Evolutionary conservation across 2,113 vertebrate genomes (phyloP), one percentile per base, ranked within the genome.

Genomic region (Triplophysa siluroides): DNA sequence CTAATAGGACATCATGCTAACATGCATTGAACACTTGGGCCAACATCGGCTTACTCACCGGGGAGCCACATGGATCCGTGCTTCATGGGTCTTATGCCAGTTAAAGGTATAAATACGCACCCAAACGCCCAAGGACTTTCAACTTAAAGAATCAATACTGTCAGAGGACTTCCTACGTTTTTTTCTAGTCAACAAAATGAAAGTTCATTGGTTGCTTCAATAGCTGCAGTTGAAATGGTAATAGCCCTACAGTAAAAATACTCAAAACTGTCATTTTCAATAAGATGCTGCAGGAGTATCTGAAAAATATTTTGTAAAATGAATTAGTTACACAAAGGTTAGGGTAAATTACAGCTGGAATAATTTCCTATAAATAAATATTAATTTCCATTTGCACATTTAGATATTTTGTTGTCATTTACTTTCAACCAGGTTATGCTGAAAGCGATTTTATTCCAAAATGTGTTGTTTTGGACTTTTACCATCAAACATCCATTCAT

Each of bases 1-100:
- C 61, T 29, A 54, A 56, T 26, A 26, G 23, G 61, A 12, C 64
- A 14, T 18, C 23, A 74, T 74, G 9, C 54, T 23, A 50, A 19
- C 66, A n/a, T 16, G 8, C 19, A 21, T 58, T 23, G 58, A 50
- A 8, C 43, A 38, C 13, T 8, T 14, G 11, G 38, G 2, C 47
- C 23, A 63, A 62, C 8, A 58, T 21, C n/a, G 19, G 54, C 7
- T 21, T 11, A 58, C 54, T 21, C 54, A 47, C 24, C 18, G 41
- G 41, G 14, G 62, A 62, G 38, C 58, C 58, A 75, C 41, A 26
- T 63, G 71, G 23, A 62, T 72, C 54, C 52, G 19, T 73, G 41
- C 13, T 75, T 9, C 41, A 63, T 41, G 26, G 58, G 43, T 12
- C 72, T 47, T 38, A 75, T 75, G 38, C 21, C 72, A 45, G 56